phyloP scores from a whole-genome alignment of 2,888 invertebrate genomes.

The Caenorhabditis panamensis region DNA sequence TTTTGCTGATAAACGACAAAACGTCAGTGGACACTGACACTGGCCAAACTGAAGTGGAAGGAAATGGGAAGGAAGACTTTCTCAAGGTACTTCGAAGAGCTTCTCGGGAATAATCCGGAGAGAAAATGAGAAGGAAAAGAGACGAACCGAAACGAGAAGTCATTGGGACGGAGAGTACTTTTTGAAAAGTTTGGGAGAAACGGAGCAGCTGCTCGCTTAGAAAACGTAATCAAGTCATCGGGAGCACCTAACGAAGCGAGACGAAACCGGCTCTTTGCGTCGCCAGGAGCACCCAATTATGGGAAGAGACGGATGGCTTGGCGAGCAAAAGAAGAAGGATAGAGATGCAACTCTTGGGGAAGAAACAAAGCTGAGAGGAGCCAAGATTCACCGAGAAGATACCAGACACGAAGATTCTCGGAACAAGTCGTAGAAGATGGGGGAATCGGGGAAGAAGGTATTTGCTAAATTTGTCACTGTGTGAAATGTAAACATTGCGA shows the following conservation, averaged over 20 bases:
- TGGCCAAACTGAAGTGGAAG: background rate
- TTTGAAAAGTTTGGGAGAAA: slow-evolving; percentile 26
- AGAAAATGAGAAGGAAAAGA: slow-evolving; percentile 23
- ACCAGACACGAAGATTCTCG: slow-evolving; percentile 13
- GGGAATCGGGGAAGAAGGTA: slow-evolving; percentile 26
- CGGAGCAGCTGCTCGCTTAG: slow-evolving; percentile 31
- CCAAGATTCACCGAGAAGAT: slow-evolving; percentile 27
- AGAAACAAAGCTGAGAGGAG: background rate
- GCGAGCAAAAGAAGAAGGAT: slow-evolving; percentile 8
- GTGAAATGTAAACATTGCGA: slow-evolving; percentile 55
- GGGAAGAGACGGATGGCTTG: slow-evolving; percentile 23
- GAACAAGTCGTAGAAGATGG: slow-evolving; percentile 1
- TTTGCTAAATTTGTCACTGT: slow-evolving; percentile 48
- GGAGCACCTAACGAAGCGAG: slow-evolving; percentile 59
- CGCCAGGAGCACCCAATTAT: slow-evolving; percentile 49
- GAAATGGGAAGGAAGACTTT: slow-evolving; percentile 9
- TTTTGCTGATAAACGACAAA: slow-evolving; percentile 22
- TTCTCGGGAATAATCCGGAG: slow-evolving; percentile 31
- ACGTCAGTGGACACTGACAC: slow-evolving; percentile 15
- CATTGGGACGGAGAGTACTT: slow-evolving; percentile 47
- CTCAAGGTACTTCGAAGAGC: background rate
- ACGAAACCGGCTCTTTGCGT: slow-evolving; percentile 35
- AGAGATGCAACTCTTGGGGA: slow-evolving; percentile 21
- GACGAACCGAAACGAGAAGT: slow-evolving; percentile 29
- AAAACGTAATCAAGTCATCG: slow-evolving; percentile 57